Percentiles rank a stretch among this genome's conserved stretches.
Conservation (phyloP, 2,888 invertebrate genomes). For the Meandrusa payeni region DNA sequence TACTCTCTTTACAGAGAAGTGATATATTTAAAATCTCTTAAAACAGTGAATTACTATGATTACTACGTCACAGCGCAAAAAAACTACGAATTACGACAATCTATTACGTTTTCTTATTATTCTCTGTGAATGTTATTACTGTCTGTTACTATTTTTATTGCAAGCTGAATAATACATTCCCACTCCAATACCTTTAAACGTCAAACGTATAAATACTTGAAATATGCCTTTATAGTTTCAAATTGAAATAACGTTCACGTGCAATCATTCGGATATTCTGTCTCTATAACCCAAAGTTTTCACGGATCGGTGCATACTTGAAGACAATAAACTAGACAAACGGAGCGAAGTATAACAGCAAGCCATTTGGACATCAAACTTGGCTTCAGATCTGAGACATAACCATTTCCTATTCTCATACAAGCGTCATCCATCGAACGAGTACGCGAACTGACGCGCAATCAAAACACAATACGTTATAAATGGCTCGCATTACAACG, state of each 20-base stretch:
- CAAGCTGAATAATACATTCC: too few relatives aligned
- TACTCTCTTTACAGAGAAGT: too few relatives aligned
- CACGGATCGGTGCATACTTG: conserved; percentile 41
- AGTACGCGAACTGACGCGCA: conserved; percentile 62
- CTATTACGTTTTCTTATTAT: too few relatives aligned
- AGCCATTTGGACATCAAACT: conserved; percentile 58
- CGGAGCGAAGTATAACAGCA: conserved; percentile 53
- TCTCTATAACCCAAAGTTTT: conserved; percentile 42
- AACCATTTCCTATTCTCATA: conserved; percentile 51
- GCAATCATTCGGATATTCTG: conserved; percentile 26
- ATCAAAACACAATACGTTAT: conserved; percentile 80
- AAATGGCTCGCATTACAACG: conserved; percentile 64
- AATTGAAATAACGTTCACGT: conserved; percentile 27
- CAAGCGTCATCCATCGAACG: conserved; percentile 56
- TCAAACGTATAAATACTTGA: not conserved
- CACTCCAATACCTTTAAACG: too few relatives aligned
- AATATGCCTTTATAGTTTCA: conserved; percentile 6
- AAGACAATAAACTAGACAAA: conserved; percentile 62
- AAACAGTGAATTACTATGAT: too few relatives aligned
- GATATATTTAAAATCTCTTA: too few relatives aligned
- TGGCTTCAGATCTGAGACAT: conserved; percentile 59
- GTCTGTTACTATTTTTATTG: too few relatives aligned
- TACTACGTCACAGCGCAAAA: too few relatives aligned
- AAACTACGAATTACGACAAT: too few relatives aligned
- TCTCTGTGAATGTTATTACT: too few relatives aligned